A percentile compares a stretch with the other conserved stretches of the same genome.
Evolutionary conservation across 1,140 invertebrate genomes (phyloP).

Genomic region (Laupala kohalensis): DNA sequence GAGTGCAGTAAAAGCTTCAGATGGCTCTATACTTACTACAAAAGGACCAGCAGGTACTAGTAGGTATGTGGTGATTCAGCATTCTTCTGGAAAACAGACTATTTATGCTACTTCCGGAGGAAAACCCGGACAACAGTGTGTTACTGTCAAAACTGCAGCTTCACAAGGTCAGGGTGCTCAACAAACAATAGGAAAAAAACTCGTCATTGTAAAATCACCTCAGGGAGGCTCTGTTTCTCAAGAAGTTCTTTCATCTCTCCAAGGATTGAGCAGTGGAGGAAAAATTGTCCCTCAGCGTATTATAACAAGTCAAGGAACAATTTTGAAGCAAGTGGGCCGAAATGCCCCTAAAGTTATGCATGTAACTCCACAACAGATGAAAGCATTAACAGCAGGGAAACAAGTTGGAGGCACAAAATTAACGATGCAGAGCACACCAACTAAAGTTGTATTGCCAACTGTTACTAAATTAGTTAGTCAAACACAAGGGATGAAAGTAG

Average conservation of each 20-base stretch:
- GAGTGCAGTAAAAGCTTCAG: neutral
- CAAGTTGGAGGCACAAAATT: slow-evolving; percentile 10
- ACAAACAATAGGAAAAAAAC: neutral
- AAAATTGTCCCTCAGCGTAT: slow-evolving; percentile 2
- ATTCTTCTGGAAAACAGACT: neutral
- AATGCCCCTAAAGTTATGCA: slow-evolving; percentile 31
- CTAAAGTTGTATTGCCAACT: slow-evolving; percentile 8
- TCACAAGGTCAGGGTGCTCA: neutral
- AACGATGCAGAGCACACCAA: slow-evolving; percentile 7
- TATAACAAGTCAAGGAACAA: slow-evolving; percentile 11
- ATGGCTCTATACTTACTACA: neutral
- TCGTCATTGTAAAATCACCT: neutral
- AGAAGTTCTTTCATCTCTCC: neutral
- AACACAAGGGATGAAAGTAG: neutral
- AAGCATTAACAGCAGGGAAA: slow-evolving; percentile 20
- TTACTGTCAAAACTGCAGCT: neutral
- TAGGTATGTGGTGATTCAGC: neutral
- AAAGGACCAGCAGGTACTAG: neutral
- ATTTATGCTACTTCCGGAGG: neutral
- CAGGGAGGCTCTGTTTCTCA: neutral
- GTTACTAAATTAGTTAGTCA: slow-evolving; percentile 1
- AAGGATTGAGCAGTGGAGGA: no score
- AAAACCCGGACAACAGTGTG: neutral
- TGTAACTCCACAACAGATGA: slow-evolving; percentile 31
- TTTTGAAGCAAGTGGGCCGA: slow-evolving; percentile 17